phyloP scores from a whole-genome alignment of 2,888 invertebrate species.

The Crepidodera aurea region DNA sequence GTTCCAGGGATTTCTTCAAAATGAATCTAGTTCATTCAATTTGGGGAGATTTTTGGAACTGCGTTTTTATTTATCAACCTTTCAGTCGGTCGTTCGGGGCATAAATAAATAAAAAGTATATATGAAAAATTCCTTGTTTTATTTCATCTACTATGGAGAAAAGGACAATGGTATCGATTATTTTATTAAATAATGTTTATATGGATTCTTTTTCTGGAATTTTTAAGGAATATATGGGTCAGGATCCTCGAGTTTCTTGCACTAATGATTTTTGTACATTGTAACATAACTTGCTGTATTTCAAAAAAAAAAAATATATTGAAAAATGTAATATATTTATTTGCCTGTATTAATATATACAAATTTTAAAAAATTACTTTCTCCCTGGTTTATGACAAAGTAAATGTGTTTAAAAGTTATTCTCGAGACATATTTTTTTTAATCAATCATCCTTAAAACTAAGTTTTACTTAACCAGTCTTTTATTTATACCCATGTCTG shows the following conservation, averaged over 20 bases:
- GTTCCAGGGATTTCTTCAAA: constrained; percentile 57
- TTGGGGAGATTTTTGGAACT: constrained; percentile 56
- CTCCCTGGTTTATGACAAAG: too few species aligned
- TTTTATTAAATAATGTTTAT: constrained; percentile 6
- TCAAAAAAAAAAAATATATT: too few species aligned
- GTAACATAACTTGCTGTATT: constrained; percentile 15
- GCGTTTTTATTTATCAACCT: constrained; percentile 57
- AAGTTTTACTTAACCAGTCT: too few species aligned
- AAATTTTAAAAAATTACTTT: too few species aligned
- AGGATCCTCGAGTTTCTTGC: constrained; percentile 34
- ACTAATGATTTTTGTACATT: constrained; percentile 42
- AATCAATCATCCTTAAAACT: too few species aligned
- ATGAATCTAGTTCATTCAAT: constrained; percentile 39
- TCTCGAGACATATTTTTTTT: too few species aligned
- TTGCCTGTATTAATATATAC: too few species aligned
- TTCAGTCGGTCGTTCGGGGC: constrained; percentile 42
- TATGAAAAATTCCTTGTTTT: constrained; percentile 50
- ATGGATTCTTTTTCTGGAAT: constrained; percentile 3
- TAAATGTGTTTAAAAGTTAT: too few species aligned
- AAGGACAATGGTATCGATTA: constrained; percentile 31
- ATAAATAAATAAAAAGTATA: constrained; percentile 45
- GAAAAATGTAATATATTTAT: too few species aligned
- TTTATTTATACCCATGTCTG: too few species aligned
- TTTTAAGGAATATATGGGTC: neutral
- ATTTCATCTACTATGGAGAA: constrained; percentile 46